Percentiles rank a stretch among this genome's conserved stretches.
Evolutionary conservation across 1,140 invertebrate species (phyloP).

Genomic region (Drosophila ambigua): DNA sequence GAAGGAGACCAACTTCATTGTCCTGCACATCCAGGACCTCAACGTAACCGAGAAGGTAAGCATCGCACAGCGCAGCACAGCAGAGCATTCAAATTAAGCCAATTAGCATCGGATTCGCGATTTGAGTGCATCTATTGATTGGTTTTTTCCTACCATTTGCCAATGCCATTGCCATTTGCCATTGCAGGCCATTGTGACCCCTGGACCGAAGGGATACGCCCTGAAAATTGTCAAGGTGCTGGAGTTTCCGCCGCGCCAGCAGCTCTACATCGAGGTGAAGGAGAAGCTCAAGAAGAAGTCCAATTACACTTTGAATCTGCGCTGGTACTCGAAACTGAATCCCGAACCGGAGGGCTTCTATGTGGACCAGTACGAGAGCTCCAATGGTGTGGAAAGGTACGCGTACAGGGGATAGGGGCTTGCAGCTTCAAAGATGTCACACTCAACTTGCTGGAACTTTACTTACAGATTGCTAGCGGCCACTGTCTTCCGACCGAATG

Average conservation of each 20-base stretch:
- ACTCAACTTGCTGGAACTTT: constrained; percentile 9
- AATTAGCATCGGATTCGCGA: constrained; percentile 40
- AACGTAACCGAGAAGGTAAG: constrained; percentile 92
- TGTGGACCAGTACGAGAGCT: constrained; percentile 92
- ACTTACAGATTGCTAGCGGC: constrained; percentile 92
- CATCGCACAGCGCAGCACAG: constrained; percentile 3
- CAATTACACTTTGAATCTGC: constrained; percentile 93
- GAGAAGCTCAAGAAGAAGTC: constrained; percentile 90
- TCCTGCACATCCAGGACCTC: constrained; percentile 95
- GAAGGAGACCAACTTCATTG: constrained; percentile 93
- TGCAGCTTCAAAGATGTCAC: too few species aligned
- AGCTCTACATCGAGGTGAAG: constrained; percentile 93
- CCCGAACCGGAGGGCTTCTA: constrained; percentile 96
- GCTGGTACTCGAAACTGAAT: constrained; percentile 92
- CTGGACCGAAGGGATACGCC: constrained; percentile 88
- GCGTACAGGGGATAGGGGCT: neutral
- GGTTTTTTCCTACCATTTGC: constrained; percentile 4
- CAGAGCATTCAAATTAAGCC: constrained; percentile 32
- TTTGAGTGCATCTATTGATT: constrained; percentile 47
- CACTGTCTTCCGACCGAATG: constrained; percentile 97
- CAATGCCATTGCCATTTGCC: neutral
- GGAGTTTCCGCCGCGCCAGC: constrained; percentile 92
- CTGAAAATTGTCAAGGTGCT: constrained; percentile 89
- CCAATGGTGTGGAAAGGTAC: constrained; percentile 91
- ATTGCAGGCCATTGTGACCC: constrained; percentile 87